Evolutionary conservation across 1,140 invertebrate species (phyloP), one percentile per base, ranked within the genome.

Genomic region (Monochamus saltuarius): DNA sequence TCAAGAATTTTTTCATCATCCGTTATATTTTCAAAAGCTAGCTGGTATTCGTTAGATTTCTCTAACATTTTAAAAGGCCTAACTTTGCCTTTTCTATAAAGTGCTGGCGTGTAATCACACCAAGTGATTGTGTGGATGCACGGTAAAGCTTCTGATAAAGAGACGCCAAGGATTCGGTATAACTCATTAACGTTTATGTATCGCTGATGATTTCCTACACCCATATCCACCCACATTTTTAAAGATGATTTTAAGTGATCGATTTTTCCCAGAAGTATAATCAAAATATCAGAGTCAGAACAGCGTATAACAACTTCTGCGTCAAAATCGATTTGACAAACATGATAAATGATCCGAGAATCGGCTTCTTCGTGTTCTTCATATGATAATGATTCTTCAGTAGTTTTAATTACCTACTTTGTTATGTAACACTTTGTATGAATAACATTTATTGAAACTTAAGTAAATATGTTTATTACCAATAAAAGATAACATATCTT

Each of bases 261-360:
- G 65, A 72, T 73, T 60, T 74, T 66, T 11, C 54, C 69, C 0
- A 74, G 39, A 55, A 74, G 58, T 19, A 73, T 73, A 17, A 69
- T 50, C 17, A 62, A 37, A 55, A 76, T 66, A 59, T 76, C 71
- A 13, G 66, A 67, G 62, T 72, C 64, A 4, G 64, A 68, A 17
- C 40, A 59, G 45, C 61, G 49, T 37, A 72, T 65, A 17, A 54
- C 38, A 56, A 71, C 61, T 43, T 56, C 61, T 40, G 54, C 47
- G 51, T 61, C 47, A 43, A 50, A 29, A 45, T 65, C 50, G 29
- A 59, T 59, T 57, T 63, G 51, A 39, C 62, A 65, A 50, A 52
- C 43, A 54, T 57, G 60, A 63, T 56, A 68, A 53, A 56, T 49
- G 14, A 66, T 61, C 49, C 65, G 65, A 16, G 56, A 66, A 56